These are phyloP conservation scores for Drosophila cardini DNA, from an alignment of 1,140 invertebrate species.

Conservation along the genomic window DNA sequence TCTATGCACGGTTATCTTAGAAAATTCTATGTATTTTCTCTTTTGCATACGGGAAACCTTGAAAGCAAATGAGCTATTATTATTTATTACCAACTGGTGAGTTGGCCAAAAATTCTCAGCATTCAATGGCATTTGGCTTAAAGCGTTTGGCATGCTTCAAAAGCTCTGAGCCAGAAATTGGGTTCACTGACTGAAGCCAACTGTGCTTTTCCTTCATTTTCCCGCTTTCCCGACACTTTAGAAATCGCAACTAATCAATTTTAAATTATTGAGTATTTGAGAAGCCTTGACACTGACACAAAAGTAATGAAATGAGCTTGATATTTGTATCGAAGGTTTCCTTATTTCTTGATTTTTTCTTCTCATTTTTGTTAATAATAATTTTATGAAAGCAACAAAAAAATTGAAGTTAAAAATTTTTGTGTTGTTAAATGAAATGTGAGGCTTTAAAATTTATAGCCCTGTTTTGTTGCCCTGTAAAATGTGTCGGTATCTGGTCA, in stretches of 20 bases:
- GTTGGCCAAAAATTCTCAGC: conserved; percentile 37
- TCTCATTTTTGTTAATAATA: conserved; percentile 5
- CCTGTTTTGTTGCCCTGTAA: conserved; percentile 37
- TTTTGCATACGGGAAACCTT: neutral
- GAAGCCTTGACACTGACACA: conserved; percentile 10
- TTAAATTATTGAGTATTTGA: conserved; percentile 33
- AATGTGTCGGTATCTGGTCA: conserved; percentile 37
- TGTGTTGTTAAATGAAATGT: conserved; percentile 37
- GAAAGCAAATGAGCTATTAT: conserved; percentile 58
- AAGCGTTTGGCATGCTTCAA: conserved; percentile 40
- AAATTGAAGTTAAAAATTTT: conserved; percentile 1
- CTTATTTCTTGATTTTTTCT: neutral
- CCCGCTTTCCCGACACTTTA: neutral
- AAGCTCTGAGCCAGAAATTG: conserved; percentile 17
- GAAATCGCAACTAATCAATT: conserved; percentile 34
- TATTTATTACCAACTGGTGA: conserved; percentile 53
- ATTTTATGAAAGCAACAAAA: conserved; percentile 17
- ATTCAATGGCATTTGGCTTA: conserved; percentile 40
- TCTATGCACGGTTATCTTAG: neutral
- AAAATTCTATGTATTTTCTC: neutral
- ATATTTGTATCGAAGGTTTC: neutral
- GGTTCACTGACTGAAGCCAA: neutral
- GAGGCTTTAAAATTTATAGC: conserved; percentile 52
- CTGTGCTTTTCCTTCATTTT: neutral
- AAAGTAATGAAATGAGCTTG: neutral